Conservation (phyloP, 1,140 invertebrate genomes). For the Belonocnema kinseyi region DNA sequence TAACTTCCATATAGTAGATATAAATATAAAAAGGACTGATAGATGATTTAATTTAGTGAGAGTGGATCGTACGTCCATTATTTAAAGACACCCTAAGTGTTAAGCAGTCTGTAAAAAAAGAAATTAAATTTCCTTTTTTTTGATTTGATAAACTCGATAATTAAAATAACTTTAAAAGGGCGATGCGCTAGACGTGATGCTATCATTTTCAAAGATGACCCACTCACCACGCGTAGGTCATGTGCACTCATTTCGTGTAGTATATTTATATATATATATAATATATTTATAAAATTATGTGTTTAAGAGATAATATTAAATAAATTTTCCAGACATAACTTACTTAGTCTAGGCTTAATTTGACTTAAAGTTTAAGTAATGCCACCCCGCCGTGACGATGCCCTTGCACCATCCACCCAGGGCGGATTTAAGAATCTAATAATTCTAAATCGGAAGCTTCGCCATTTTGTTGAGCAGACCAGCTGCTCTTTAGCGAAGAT, state of each 20-base stretch:
- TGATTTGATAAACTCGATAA: constrained; percentile 3
- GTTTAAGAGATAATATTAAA: constrained; percentile 52
- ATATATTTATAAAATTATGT: constrained; percentile 51
- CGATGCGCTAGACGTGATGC: constrained; percentile 45
- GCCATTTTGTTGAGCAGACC: constrained; percentile 65
- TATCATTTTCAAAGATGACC: constrained; percentile 40
- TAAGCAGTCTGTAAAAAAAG: constrained; percentile 19
- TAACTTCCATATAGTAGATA: constrained; percentile 11
- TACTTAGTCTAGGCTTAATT: constrained; percentile 60
- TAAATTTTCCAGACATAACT: constrained; percentile 56
- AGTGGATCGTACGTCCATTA: neutral
- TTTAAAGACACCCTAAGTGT: constrained; percentile 1
- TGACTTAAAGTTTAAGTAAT: constrained; percentile 61
- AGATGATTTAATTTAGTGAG: constrained; percentile 4
- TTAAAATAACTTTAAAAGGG: constrained; percentile 12
- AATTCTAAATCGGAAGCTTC: constrained; percentile 70
- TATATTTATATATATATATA: constrained; percentile 40
- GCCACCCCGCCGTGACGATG: constrained; percentile 47
- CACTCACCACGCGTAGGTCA: constrained; percentile 35
- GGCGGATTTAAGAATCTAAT: constrained; percentile 68
- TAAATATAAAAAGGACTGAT: constrained; percentile 14
- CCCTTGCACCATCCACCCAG: constrained; percentile 61
- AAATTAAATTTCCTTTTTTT: constrained; percentile 25
- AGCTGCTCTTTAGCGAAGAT: constrained; percentile 65
- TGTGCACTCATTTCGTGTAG: constrained; percentile 42